Evolutionary conservation across 2,888 invertebrate species (phyloP), one percentile per base, ranked within the genome.

Genomic region (Drosophila percnosoma): DNA sequence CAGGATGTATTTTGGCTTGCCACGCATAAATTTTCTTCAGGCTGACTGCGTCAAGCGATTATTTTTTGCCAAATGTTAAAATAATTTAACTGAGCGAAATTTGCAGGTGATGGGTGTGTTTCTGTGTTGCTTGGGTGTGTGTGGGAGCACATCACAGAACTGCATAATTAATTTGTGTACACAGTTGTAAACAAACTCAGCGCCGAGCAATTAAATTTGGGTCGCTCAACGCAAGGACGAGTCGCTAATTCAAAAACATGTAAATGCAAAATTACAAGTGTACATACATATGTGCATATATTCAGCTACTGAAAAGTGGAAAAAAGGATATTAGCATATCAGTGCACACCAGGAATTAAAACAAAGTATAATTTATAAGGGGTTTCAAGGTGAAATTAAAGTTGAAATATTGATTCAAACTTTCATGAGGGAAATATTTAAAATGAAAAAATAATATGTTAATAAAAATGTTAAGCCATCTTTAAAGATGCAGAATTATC

Each of bases 161-260:
- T 87, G 89, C 89, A 89, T 89, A 89, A 84, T 87, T 87, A 87
- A 87, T 87, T 87, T 87, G 86, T 87, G 81, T 87, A 84, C 89
- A 87, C 86, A 89, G 89, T 84, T 87, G 86, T 88, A 82, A 80
- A 80, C 82, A 73, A 76, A 82, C 86, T 64, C 88, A 76, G 65
- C 54, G 54, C 64, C 13, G 29, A 29, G 48, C 38, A 21, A 38
- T 54, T 33, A 45, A 7, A 38, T 62, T 42, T 24, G 11, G 38
- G 45, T 45, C 15, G 15, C 24, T 24, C 24, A 24, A 45, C 15
- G 4, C 24, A 24, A 24, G 45, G 55, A 53, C 53, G 62, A 62
- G 42, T 36, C 45, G 58, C 52, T 45, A 51, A 67, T 58, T 60
- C 40, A 72, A 75, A 70, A 60, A 69, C 51, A 76, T 69, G 68